Evolutionary conservation across 2,888 invertebrate genomes (phyloP).

Genomic region (Neoscelio sp.): DNA sequence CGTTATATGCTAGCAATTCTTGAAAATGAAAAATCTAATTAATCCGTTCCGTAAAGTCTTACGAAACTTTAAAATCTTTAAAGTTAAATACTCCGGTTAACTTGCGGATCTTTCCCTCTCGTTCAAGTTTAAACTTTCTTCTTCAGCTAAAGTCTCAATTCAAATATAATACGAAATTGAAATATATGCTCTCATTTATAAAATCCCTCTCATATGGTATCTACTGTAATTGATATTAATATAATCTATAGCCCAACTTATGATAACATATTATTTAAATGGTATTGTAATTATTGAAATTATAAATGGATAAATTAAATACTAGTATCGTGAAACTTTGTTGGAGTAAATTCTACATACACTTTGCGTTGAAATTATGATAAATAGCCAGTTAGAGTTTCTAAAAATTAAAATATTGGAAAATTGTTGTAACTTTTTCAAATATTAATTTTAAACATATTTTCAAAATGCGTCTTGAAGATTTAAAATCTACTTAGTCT

Average conservation of each 20-base stretch:
- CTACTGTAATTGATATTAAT: not conserved
- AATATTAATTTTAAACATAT: no score
- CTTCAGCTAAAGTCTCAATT: not conserved
- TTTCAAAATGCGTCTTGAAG: no score
- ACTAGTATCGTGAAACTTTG: no score
- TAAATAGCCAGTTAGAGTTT: no score
- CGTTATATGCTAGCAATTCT: slow-evolving; percentile 18
- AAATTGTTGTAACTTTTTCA: no score
- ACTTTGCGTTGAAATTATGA: no score
- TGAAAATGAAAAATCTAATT: slow-evolving; percentile 45
- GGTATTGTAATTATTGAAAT: no score
- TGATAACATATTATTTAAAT: slow-evolving; percentile 2
- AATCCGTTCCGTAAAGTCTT: slow-evolving; percentile 28
- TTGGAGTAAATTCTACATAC: no score
- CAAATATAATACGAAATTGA: slow-evolving; percentile 10
- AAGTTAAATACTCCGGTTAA: slow-evolving; percentile 48
- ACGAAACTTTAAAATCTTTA: slow-evolving; percentile 36
- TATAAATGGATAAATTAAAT: no score
- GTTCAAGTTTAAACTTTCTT: slow-evolving; percentile 39
- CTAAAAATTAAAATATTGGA: no score
- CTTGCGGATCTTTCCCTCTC: slow-evolving; percentile 43
- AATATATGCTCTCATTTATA: not conserved
- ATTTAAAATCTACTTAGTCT: no score
- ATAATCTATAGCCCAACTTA: not conserved
- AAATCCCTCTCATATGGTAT: not conserved